Percentiles rank a stretch among this genome's conserved stretches.
Conservation (phyloP, 2,888 invertebrate genomes). For the Rutpela maculata region DNA sequence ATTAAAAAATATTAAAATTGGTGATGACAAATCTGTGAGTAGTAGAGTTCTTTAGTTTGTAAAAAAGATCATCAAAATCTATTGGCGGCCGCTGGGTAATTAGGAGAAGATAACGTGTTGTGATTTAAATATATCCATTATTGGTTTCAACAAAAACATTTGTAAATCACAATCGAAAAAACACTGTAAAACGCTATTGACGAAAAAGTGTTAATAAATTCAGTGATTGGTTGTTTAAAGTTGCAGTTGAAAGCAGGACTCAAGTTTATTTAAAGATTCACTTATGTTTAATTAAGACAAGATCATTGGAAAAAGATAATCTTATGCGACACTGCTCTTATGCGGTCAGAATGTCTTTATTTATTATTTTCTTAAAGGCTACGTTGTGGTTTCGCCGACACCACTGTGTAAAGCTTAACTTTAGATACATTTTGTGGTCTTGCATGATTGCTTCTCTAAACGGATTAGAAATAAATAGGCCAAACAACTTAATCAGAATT, state of each 20-base stretch:
- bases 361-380: background rate
- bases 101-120: too few relatives aligned
- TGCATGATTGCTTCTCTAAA: slow-evolving; percentile 34
- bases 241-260: background rate
- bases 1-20: too few relatives aligned
- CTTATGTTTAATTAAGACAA: background rate
- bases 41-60: too few relatives aligned
- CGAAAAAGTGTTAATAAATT: too few relatives aligned
- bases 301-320: background rate
- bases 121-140: too few relatives aligned
- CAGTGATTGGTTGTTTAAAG: too few relatives aligned
- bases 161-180: too few relatives aligned
- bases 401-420: background rate
- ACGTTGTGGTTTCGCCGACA: slow-evolving; percentile 10
- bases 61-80: too few relatives aligned
- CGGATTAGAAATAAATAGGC: slow-evolving; percentile 34
- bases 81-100: too few relatives aligned
- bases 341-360: background rate
- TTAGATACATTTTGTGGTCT: slow-evolving; percentile 10
- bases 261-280: background rate
- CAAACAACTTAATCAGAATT: slow-evolving; percentile 42
- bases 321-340: background rate
- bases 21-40: too few relatives aligned
- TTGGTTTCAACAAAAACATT: too few relatives aligned
- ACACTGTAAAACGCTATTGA: too few relatives aligned